Evolutionary conservation across 1,140 invertebrate species (phyloP).

Genomic region (Micrasema longulum): DNA sequence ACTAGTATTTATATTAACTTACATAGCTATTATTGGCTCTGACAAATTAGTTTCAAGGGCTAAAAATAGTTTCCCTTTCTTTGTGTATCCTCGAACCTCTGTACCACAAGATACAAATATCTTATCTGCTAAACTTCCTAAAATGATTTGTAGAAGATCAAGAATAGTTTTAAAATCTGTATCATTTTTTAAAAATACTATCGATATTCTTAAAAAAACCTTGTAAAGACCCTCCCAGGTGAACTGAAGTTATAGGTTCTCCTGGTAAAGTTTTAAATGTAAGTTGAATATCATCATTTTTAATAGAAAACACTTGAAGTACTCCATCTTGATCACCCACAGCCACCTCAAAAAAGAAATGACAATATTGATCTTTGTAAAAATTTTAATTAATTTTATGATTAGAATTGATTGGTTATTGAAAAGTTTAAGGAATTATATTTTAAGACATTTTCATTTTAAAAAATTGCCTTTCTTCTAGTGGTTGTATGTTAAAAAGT

Average conservation of each 20-base stretch:
- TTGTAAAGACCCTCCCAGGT: conserved; percentile 48
- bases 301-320: conserved; percentile 47
- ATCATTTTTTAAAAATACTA: too few species aligned
- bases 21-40: conserved; percentile 51
- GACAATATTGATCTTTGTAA: too few species aligned
- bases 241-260: conserved; percentile 49
- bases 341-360: conserved; percentile 43
- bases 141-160: conserved; percentile 5
- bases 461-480: too few species aligned
- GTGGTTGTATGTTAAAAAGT: too few species aligned
- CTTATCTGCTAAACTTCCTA: conserved; percentile 48
- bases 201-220: conserved; percentile 6
- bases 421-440: too few species aligned
- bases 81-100: conserved; percentile 51
- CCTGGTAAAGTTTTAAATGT: conserved; percentile 52
- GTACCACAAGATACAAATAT: conserved; percentile 50
- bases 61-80: conserved; percentile 53
- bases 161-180: too few species aligned
- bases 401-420: too few species aligned
- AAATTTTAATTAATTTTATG: too few species aligned
- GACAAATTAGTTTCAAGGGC: conserved; percentile 49
- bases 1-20: background rate
- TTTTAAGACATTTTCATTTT: too few species aligned
- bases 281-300: conserved; percentile 52
- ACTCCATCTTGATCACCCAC: conserved; percentile 50